Conservation (phyloP, 2,113 vertebrate genomes). For the Salvelinus namaycush region DNA sequence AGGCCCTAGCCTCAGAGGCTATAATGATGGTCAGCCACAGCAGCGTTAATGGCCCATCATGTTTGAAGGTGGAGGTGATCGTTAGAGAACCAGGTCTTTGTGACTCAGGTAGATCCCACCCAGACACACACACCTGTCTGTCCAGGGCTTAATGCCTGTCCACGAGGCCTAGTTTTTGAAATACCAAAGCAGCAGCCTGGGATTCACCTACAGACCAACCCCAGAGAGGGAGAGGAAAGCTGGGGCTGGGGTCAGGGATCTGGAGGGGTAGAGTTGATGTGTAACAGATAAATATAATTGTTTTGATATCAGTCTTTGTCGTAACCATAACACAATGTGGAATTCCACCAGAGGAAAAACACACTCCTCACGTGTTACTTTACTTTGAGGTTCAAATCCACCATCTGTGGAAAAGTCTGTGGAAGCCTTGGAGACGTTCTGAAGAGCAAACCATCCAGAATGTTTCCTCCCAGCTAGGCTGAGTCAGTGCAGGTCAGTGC, state of each 20-base stretch:
- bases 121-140: conserved; percentile 37
- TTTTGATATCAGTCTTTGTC: no score
- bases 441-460: background rate
- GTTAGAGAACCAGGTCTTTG: conserved; percentile 48
- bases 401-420: background rate
- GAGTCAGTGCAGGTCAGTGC: conserved; percentile 22
- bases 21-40: conserved; percentile 26
- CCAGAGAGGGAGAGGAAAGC: background rate
- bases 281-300: no score
- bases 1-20: conserved; percentile 22
- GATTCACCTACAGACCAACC: background rate
- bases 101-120: conserved; percentile 49
- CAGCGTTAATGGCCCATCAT: conserved; percentile 38
- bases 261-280: background rate
- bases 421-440: conserved; percentile 9
- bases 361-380: background rate
- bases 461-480: background rate
- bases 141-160: background rate
- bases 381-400: background rate
- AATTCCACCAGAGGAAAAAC: no score
- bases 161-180: background rate
- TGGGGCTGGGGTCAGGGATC: background rate
- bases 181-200: background rate
- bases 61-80: conserved; percentile 17
- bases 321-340: no score